Conservation (phyloP, 2,888 invertebrate genomes). For the Rotaria socialis region DNA sequence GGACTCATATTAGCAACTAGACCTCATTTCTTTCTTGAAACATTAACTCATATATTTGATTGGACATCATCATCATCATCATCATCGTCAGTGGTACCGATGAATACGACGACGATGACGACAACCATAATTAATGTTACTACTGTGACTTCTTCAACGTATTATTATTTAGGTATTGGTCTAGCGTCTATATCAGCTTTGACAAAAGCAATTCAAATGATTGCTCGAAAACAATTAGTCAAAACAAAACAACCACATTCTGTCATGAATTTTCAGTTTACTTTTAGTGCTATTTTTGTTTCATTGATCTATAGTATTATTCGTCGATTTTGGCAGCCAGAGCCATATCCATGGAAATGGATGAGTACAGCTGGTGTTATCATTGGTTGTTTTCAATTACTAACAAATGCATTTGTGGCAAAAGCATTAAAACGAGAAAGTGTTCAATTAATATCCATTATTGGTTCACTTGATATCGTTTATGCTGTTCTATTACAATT, state of each 20-base stretch:
- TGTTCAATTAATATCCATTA: not conserved
- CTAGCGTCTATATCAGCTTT: not conserved
- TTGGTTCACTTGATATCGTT: not conserved
- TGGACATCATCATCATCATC: too few species aligned
- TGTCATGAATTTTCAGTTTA: not conserved
- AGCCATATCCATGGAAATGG: not conserved
- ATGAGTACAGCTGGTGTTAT: not conserved
- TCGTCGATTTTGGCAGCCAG: not conserved
- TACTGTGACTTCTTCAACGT: not conserved
- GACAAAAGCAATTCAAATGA: conserved; percentile 8
- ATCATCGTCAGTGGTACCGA: not conserved
- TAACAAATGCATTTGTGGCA: not conserved
- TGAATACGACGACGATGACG: not conserved
- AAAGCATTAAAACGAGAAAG: not conserved
- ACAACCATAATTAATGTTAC: not conserved
- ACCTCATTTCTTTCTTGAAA: not conserved
- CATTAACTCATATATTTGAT: not conserved
- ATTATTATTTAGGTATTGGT: not conserved
- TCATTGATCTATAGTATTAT: not conserved
- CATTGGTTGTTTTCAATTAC: not conserved
- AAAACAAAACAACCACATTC: not conserved
- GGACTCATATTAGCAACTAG: not conserved
- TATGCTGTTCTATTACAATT: not conserved
- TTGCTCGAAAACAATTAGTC: not conserved
- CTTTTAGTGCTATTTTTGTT: not conserved